Evolutionary conservation across 2,888 invertebrate genomes (phyloP).

Genomic region (Drosophila helvetica): DNA sequence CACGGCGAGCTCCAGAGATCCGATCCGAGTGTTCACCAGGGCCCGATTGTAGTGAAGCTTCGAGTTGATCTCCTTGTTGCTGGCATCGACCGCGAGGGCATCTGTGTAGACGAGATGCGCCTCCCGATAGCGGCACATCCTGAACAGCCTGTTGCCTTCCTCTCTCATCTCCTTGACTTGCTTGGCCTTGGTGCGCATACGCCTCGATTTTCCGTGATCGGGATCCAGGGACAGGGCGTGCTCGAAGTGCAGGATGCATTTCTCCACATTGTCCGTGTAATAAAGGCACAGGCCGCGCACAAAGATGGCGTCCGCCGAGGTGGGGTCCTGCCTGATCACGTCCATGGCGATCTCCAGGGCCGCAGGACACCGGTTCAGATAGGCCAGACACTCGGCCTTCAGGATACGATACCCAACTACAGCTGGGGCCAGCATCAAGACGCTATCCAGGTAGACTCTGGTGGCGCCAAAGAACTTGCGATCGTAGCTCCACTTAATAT

Average conservation of each 20-base stretch:
- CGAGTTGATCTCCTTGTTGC: conserved; percentile 93
- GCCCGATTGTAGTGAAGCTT: conserved; percentile 96
- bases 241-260: conserved; percentile 95
- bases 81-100: conserved; percentile 92
- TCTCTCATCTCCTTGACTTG: conserved; percentile 94
- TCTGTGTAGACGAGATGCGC: conserved; percentile 93
- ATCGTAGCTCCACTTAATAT: conserved; percentile 89
- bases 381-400: conserved; percentile 95
- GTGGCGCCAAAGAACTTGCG: conserved; percentile 67
- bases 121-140: conserved; percentile 90
- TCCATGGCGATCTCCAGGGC: conserved; percentile 95
- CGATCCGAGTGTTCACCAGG: conserved; percentile 91
- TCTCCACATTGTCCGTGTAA: conserved; percentile 94
- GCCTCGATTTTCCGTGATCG: conserved; percentile 94
- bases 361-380: conserved; percentile 89
- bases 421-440: conserved; percentile 90
- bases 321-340: conserved; percentile 90
- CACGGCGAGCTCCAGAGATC: conserved; percentile 90
- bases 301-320: conserved; percentile 95
- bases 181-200: conserved; percentile 94
- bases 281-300: conserved; percentile 95
- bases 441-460: conserved; percentile 94
- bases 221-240: conserved; percentile 95
- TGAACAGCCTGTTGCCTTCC: conserved; percentile 95
- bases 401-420: conserved; percentile 88